Evolutionary conservation across 2,113 vertebrate genomes (phyloP), one percentile per base, ranked within the genome.

Genomic region (Spilogale gracilis): DNA sequence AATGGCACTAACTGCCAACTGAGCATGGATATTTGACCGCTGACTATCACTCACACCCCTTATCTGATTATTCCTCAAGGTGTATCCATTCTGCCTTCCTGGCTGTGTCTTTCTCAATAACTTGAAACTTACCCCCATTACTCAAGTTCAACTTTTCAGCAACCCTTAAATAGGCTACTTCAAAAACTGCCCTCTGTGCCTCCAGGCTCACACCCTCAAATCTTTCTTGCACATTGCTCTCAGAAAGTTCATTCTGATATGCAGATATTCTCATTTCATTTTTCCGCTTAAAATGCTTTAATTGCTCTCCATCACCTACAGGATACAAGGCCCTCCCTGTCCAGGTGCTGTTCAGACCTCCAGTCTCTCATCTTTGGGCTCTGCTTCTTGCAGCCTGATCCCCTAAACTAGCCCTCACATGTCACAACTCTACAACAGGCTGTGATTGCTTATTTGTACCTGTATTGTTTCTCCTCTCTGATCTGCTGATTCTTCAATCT

Each of bases 51-150:
- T 96, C 85, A 88, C 38, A 65, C 5, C 25, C 18, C 38, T 87
- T 60, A 88, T 91, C 45, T 43, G 86, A 13, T 93, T 63, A 87
- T 69, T 94, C 27, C 27, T 45, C 43, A 83, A 80, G 27, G 7
- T 6, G 9, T 69, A 25, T 63, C 32, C 74, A 82, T 94, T 95
- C 82, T 94, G 48, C 21, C 23, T 82, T 45, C 5, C 56, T 74
- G 79, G 18, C 25, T 93, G 52, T 48, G 5, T 30, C 67, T 95
- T 92, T 38, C 32, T 92, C 18, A 76, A 27, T 63, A 93, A 91
- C 27, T 91, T 27, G 25, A 96, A 54, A 74, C 45, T 90, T 86
- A 79, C 81, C 65, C 52, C 9, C 32, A 69, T 80, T 91, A 90
- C 17, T 67, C 50, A 82, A 88, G 60, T n/a, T 60, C 30, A 79